Evolutionary conservation across 64 coral and sea anemone genomes (phyloP).

Genomic region (Platygyra sinensis): DNA sequence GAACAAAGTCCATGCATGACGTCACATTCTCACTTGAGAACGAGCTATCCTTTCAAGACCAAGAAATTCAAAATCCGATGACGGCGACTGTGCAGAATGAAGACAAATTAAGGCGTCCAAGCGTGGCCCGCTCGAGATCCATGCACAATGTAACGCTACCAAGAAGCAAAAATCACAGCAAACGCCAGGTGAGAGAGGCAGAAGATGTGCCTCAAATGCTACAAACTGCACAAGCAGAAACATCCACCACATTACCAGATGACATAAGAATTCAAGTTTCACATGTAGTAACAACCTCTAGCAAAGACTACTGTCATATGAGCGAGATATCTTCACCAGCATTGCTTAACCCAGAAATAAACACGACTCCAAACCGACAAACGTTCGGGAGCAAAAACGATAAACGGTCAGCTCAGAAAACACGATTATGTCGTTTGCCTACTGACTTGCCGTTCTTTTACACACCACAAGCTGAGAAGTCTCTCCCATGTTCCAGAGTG

Average conservation of each 20-base stretch:
- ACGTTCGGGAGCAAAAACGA: not conserved
- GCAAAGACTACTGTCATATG: not conserved
- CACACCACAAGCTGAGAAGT: not conserved
- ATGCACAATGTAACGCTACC: constrained; percentile 1
- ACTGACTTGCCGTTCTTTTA: constrained; percentile 35
- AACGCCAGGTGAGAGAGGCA: constrained; percentile 8
- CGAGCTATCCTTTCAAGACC: not conserved
- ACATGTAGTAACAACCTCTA: not conserved
- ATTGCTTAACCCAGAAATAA: not conserved
- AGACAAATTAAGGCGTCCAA: not conserved
- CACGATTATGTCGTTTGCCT: constrained; percentile 1
- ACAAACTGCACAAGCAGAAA: not conserved
- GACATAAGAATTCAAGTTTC: not conserved
- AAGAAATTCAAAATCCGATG: not conserved
- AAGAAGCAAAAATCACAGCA: not conserved
- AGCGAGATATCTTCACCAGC: not conserved
- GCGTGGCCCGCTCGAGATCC: constrained; percentile 4
- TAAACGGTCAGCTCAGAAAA: not conserved
- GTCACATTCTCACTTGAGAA: constrained; percentile 7
- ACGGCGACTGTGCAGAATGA: not conserved
- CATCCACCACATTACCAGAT: not conserved
- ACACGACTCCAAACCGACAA: not conserved
- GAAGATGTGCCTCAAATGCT: not conserved
- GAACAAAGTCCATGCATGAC: constrained; percentile 37
- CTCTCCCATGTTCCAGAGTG: not conserved